Conservation (phyloP, 2,113 vertebrate species). For the Damaliscus lunatus region DNA sequence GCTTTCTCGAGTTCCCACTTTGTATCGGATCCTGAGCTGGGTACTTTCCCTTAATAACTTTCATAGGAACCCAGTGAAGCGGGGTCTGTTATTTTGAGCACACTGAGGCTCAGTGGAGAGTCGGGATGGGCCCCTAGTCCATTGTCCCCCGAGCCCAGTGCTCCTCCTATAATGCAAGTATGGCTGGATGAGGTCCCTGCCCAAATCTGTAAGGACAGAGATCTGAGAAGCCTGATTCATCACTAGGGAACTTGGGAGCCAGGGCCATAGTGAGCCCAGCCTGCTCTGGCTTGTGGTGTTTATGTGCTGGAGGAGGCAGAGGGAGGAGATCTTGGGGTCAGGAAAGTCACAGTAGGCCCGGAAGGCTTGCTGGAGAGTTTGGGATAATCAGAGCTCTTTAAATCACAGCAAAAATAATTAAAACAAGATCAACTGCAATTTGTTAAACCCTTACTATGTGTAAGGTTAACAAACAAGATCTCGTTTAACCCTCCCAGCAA, state of each 20-base stretch:
- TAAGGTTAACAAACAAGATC: neutral
- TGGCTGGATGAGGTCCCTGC: neutral
- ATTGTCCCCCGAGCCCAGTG: neutral
- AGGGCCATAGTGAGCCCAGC: neutral
- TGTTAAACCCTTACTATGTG: neutral
- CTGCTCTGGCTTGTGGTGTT: neutral
- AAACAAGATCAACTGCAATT: neutral
- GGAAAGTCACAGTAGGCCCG: neutral
- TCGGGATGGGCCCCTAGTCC: neutral
- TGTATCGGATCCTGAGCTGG: neutral
- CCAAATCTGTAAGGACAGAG: neutral
- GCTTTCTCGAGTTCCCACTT: neutral
- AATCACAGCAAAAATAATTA: neutral
- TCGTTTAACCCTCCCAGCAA: constrained; percentile 11
- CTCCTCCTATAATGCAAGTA: neutral
- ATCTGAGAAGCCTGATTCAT: neutral
- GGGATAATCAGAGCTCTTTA: neutral
- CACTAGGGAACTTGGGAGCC: neutral
- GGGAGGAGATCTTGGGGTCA: neutral
- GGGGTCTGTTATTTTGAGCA: neutral
- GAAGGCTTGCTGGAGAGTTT: neutral
- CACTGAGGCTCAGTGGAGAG: neutral
- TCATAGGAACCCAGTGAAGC: neutral
- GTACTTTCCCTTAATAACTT: neutral
- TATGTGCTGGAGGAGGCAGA: neutral